phyloP scores from a whole-genome alignment of 2,797 vertebrate genomes.

The Epinephelus awoara region DNA sequence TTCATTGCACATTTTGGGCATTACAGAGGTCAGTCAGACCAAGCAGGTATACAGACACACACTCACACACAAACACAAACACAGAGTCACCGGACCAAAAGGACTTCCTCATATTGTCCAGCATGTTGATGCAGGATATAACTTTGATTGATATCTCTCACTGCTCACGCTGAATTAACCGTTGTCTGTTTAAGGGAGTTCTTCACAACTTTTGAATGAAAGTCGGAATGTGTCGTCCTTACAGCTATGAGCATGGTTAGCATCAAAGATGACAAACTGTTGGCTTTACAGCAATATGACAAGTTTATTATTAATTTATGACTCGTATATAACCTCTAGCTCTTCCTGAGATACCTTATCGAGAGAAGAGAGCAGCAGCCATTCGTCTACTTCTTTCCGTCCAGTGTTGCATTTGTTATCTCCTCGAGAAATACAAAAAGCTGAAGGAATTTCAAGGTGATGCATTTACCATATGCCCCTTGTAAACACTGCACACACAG shows the following conservation, averaged over 20 bases:
- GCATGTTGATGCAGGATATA: conserved; percentile 74
- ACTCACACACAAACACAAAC: conserved; percentile 1
- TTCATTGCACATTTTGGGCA: background rate
- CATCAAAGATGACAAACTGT: background rate
- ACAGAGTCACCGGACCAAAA: conserved; percentile 34
- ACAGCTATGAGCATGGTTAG: background rate
- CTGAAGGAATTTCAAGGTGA: background rate
- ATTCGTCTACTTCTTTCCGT: too few species aligned
- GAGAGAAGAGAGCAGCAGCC: background rate
- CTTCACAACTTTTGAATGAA: conserved; percentile 6
- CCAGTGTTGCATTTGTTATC: background rate
- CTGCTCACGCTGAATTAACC: conserved; percentile 27
- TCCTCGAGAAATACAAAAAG: background rate
- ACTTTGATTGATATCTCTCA: conserved; percentile 66
- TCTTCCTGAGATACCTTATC: background rate
- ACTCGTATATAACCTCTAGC: background rate
- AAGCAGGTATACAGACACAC: conserved; percentile 11
- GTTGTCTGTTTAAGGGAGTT: conserved; percentile 25
- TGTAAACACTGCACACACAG: background rate
- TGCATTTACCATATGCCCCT: background rate
- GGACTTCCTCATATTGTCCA: conserved; percentile 79
- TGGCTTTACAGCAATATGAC: background rate
- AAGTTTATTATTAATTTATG: background rate
- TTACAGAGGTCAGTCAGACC: conserved; percentile 8
- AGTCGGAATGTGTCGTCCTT: background rate